A percentile compares a stretch with the other conserved stretches of the same genome.
These are phyloP conservation scores for Pissodes strobi DNA, from an alignment of 1,140 invertebrate genomes.

Conservation along the genomic window DNA sequence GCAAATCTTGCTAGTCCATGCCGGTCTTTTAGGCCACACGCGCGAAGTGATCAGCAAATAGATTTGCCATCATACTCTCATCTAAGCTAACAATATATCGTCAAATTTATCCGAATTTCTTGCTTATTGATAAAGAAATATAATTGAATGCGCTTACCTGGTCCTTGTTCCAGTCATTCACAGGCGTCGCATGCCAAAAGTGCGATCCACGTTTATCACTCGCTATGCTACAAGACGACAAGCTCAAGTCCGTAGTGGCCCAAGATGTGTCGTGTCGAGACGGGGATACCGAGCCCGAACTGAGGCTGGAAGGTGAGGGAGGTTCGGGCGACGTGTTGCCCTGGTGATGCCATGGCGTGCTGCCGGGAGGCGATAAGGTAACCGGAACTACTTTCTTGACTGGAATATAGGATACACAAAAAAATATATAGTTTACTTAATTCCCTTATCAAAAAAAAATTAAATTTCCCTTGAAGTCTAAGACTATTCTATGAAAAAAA, in stretches of 20 bases:
- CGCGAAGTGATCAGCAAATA: too few relatives aligned
- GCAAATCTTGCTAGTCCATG: too few relatives aligned
- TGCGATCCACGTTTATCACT: conserved; percentile 67
- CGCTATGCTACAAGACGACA: conserved; percentile 65
- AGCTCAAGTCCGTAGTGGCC: conserved; percentile 58
- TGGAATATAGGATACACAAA: conserved; percentile 44
- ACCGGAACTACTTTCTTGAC: conserved; percentile 67
- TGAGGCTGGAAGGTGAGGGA: conserved; percentile 68
- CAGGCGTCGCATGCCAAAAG: conserved; percentile 71
- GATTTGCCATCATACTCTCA: too few relatives aligned
- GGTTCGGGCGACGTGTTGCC: conserved; percentile 55
- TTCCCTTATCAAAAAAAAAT: too few relatives aligned
- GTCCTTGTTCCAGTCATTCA: conserved; percentile 85
- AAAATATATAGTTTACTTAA: too few relatives aligned
- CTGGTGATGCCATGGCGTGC: conserved; percentile 63
- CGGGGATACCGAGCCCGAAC: conserved; percentile 63
- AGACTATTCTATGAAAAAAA: too few relatives aligned
- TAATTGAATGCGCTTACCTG: too few relatives aligned
- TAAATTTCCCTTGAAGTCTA: too few relatives aligned
- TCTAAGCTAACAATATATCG: too few relatives aligned
- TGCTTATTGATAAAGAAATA: too few relatives aligned
- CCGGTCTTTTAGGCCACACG: too few relatives aligned
- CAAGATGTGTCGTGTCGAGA: conserved; percentile 52
- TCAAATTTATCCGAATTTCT: too few relatives aligned
- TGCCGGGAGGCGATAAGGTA: conserved; percentile 62